A percentile compares a stretch with the other conserved stretches of the same genome.
Conservation (phyloP, 1,140 invertebrate genomes). For the Plodia interpunctella region DNA sequence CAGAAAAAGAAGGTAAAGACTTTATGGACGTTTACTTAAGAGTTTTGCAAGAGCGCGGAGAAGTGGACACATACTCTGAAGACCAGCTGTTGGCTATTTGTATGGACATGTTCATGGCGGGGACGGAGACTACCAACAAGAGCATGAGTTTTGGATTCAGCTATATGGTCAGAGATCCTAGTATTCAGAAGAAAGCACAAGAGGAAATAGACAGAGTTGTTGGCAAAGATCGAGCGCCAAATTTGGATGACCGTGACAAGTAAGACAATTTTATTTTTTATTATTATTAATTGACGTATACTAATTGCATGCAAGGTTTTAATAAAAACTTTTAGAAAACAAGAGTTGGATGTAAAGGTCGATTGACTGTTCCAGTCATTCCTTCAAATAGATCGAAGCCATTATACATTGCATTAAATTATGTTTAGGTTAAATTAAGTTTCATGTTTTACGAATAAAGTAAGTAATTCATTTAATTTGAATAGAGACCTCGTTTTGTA, state of each 20-base stretch:
- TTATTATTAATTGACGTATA: no score
- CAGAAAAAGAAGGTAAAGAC: constrained; percentile 82
- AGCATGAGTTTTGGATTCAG: constrained; percentile 87
- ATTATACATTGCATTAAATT: no score
- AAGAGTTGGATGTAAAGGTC: no score
- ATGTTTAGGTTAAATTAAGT: no score
- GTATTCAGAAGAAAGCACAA: constrained; percentile 87
- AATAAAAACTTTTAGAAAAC: no score
- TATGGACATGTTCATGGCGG: constrained; percentile 89
- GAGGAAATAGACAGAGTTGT: constrained; percentile 88
- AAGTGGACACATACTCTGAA: constrained; percentile 78
- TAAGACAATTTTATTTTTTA: constrained; percentile 66
- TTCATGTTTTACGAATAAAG: no score
- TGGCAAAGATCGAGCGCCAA: constrained; percentile 81
- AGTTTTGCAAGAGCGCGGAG: constrained; percentile 78
- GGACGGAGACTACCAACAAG: constrained; percentile 89
- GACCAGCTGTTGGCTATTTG: constrained; percentile 86
- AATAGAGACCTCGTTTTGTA: no score
- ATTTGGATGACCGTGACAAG: constrained; percentile 83
- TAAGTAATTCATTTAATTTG: no score
- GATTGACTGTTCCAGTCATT: no score
- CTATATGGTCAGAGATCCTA: constrained; percentile 85
- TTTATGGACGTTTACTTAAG: constrained; percentile 92
- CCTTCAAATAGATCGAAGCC: no score
- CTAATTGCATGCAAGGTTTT: no score